phyloP scores from a whole-genome alignment of 2,888 invertebrate species.

The Brachyopa scutellaris region DNA sequence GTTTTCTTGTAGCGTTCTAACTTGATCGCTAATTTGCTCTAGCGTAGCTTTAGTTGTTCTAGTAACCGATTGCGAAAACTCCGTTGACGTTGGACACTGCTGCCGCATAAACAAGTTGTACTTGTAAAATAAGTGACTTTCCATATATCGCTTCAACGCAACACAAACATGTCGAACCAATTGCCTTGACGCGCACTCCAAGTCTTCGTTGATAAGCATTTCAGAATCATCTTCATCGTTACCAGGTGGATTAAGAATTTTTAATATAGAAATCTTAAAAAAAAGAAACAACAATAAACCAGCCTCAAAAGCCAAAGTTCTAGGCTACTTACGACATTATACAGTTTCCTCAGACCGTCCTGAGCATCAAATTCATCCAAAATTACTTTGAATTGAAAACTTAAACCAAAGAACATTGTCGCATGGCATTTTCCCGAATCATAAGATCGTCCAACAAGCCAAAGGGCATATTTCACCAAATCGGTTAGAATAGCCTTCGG shows the following conservation, averaged over 20 bases:
- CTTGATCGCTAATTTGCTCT: conserved; percentile 93
- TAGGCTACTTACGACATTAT: conserved; percentile 87
- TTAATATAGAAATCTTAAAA: conserved; percentile 90
- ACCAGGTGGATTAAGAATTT: conserved; percentile 87
- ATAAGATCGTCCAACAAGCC: conserved; percentile 97
- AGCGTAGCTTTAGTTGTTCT: conserved; percentile 86
- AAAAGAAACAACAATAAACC: conserved; percentile 10
- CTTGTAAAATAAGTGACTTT: conserved; percentile 92
- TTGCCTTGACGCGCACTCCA: conserved; percentile 94
- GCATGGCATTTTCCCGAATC: conserved; percentile 99
- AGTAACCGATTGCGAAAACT: conserved; percentile 81
- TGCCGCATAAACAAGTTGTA: conserved; percentile 87
- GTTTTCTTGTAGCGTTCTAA: conserved; percentile 90
- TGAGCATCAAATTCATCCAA: conserved; percentile 95
- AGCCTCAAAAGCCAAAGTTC: not conserved
- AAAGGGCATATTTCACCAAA: conserved; percentile 94
- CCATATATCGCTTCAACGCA: conserved; percentile 94
- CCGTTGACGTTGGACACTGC: conserved; percentile 82
- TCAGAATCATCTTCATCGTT: conserved; percentile 85
- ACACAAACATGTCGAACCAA: conserved; percentile 95
- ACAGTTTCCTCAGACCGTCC: conserved; percentile 95
- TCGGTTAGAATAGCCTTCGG: conserved; percentile 90
- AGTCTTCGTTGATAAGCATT: conserved; percentile 89
- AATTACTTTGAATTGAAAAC: conserved; percentile 96
- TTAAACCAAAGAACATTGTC: conserved; percentile 98